Conservation (phyloP, 2,797 vertebrate species). For the Echiichthys vipera region DNA sequence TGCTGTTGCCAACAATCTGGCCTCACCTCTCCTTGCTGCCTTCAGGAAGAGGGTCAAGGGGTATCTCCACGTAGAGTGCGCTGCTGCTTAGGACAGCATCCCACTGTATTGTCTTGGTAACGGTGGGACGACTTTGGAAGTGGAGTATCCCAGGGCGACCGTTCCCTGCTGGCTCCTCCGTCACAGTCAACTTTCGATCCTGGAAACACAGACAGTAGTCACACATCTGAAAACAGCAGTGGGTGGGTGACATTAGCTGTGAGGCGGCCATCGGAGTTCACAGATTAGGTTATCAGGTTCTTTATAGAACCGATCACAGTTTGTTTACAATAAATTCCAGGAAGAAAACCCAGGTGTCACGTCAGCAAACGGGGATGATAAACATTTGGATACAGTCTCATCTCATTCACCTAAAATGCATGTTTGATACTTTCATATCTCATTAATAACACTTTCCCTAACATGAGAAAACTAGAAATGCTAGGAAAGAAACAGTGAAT, state of each 20-base stretch:
- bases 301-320: no score
- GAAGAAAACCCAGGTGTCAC: no score
- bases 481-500: no score
- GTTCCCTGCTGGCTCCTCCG: slow-evolving; percentile 85
- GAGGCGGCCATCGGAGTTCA: no score
- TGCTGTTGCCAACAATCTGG: not conserved
- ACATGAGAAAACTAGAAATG: no score
- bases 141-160: slow-evolving; percentile 86
- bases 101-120: slow-evolving; percentile 84
- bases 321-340: no score
- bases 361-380: no score
- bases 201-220: slow-evolving; percentile 45
- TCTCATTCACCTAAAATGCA: no score
- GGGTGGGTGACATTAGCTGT: not conserved
- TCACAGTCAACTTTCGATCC: slow-evolving; percentile 88
- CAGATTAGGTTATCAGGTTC: no score
- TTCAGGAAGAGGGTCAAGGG: slow-evolving; percentile 84
- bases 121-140: slow-evolving; percentile 85
- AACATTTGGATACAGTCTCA: no score
- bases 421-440: no score
- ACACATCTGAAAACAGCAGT: not conserved
- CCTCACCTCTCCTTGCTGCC: slow-evolving; percentile 89
- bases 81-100: slow-evolving; percentile 83
- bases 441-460: no score
- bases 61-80: slow-evolving; percentile 87